phyloP scores from a whole-genome alignment of 2,888 invertebrate species.

The Drosophila paramelanica region DNA sequence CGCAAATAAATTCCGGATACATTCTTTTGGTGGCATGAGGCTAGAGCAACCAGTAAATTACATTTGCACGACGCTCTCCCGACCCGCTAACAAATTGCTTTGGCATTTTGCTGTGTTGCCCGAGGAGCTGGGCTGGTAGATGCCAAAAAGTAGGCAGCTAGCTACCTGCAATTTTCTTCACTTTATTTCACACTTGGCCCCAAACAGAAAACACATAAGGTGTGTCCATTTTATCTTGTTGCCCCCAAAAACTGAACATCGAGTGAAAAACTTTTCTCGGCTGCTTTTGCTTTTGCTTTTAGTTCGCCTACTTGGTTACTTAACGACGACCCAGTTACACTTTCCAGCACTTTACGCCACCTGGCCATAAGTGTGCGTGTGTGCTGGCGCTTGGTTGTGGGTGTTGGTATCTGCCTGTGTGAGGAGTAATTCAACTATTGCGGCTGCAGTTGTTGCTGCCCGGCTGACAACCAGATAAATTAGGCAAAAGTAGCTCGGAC shows the following conservation, averaged over 20 bases:
- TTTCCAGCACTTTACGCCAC: constrained; percentile 53
- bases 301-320: constrained; percentile 58
- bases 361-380: constrained; percentile 18
- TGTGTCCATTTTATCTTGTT: constrained; percentile 75
- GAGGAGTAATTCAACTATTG: constrained; percentile 52
- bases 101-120: constrained; percentile 53
- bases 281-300: constrained; percentile 55
- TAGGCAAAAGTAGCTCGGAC: constrained; percentile 61
- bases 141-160: constrained; percentile 59
- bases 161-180: constrained; percentile 64
- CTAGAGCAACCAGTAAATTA: constrained; percentile 68
- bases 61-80: constrained; percentile 67
- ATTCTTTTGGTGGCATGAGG: constrained; percentile 43
- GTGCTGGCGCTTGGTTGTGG: constrained; percentile 1
- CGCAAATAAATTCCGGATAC: constrained; percentile 69
- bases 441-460: constrained; percentile 74
- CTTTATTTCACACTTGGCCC: constrained; percentile 72
- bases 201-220: constrained; percentile 61
- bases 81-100: constrained; percentile 75
- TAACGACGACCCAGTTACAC: constrained; percentile 63
- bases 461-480: constrained; percentile 77
- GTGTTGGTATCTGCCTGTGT: constrained; percentile 15
- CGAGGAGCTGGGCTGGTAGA: constrained; percentile 17
- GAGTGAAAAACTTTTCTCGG: constrained; percentile 64
- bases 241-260: constrained; percentile 48